Percentiles rank a stretch among this genome's conserved stretches.
Evolutionary conservation across 2,888 invertebrate genomes (phyloP).

Genomic region (Sarcophaga subvicina): DNA sequence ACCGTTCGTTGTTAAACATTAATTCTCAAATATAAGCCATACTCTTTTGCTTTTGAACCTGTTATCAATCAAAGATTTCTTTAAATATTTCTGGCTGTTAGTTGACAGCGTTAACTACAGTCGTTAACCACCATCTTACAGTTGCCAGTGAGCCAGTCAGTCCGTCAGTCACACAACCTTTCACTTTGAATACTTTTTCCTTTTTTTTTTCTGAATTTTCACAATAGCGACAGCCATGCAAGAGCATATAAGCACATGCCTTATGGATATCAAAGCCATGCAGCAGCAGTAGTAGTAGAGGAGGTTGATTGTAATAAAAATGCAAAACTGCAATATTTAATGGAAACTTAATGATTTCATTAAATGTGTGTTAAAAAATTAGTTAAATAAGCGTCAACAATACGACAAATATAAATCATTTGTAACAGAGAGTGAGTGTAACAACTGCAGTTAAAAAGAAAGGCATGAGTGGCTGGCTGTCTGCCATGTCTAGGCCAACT

Average conservation of each 20-base stretch:
- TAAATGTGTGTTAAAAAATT: slow-evolving; percentile 71
- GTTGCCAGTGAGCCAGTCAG: not conserved
- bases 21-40: no score
- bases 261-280: no score
- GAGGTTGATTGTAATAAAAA: not conserved
- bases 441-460: slow-evolving; percentile 11
- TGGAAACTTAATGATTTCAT: slow-evolving; percentile 68
- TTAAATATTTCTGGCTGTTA: slow-evolving; percentile 13
- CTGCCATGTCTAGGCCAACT: slow-evolving; percentile 23
- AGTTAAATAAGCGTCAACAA: slow-evolving; percentile 69
- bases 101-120: no score
- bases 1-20: no score
- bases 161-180: slow-evolving; percentile 49
- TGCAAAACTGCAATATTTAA: slow-evolving; percentile 61
- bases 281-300: no score
- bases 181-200: slow-evolving; percentile 41
- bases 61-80: slow-evolving; percentile 59
- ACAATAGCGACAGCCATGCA: not conserved
- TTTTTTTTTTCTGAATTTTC: not conserved
- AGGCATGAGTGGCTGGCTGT: slow-evolving; percentile 5
- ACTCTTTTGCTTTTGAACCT: slow-evolving; percentile 44
- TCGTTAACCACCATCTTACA: not conserved
- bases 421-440: slow-evolving; percentile 44
- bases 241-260: no score
- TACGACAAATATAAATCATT: slow-evolving; percentile 69